Percentiles rank a stretch among this genome's conserved stretches.
Conservation (phyloP, 2,797 vertebrate genomes). For the Myotis findleyi region DNA sequence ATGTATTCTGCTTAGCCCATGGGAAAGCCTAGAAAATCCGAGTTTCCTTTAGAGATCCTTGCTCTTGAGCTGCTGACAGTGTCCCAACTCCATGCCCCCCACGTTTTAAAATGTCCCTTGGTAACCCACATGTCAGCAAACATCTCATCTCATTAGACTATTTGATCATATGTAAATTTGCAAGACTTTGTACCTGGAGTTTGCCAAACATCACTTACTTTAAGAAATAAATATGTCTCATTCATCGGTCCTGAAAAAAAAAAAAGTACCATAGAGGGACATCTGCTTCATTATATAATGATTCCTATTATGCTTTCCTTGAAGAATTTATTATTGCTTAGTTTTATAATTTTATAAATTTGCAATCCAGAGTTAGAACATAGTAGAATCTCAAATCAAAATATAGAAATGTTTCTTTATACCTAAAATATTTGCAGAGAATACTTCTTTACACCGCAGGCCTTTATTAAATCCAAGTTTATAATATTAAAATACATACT, state of each 20-base stretch:
- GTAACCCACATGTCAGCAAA: background rate
- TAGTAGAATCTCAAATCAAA: background rate
- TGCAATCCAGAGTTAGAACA: conserved; percentile 29
- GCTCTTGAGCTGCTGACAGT: background rate
- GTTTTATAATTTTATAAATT: background rate
- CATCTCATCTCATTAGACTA: background rate
- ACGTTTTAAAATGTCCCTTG: background rate
- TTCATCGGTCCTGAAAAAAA: background rate
- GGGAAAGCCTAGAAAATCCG: conserved; percentile 30
- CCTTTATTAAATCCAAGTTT: background rate
- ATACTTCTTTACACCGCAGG: background rate
- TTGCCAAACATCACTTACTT: background rate
- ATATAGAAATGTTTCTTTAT: conserved; percentile 18
- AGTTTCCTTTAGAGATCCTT: conserved; percentile 20
- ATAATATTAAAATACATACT: conserved; percentile 4
- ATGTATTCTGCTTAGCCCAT: background rate
- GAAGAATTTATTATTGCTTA: conserved; percentile 23
- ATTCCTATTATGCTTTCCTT: background rate
- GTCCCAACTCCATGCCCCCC: background rate
- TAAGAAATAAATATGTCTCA: background rate
- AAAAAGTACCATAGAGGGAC: background rate
- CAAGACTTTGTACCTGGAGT: background rate
- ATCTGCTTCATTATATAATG: background rate
- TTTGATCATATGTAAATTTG: background rate
- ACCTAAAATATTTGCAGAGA: background rate